Evolutionary conservation across 2,888 invertebrate species (phyloP).

Genomic region (Nudaria mundana): DNA sequence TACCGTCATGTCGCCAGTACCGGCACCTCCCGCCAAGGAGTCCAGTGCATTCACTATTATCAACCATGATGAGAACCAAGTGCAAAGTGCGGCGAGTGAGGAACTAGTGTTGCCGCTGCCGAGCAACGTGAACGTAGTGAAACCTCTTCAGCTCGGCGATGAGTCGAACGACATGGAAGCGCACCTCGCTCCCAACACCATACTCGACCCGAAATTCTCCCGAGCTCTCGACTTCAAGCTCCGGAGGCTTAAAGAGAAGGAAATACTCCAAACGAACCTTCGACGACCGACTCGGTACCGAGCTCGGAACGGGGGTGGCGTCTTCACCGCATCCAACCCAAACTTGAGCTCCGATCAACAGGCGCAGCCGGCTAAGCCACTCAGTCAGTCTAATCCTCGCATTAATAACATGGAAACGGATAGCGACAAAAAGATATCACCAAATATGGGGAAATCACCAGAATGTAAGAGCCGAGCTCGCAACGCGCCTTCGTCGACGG

Average conservation of each 20-base stretch:
- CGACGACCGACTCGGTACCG: conserved; percentile 50
- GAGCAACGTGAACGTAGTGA: conserved; percentile 57
- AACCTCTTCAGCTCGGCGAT: conserved; percentile 52
- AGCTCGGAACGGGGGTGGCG: conserved; percentile 50
- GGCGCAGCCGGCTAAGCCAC: conserved; percentile 26
- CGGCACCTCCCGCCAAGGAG: conserved; percentile 44
- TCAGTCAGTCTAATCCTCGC: conserved; percentile 55
- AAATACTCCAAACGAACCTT: conserved; percentile 59
- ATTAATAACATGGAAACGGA: conserved; percentile 42
- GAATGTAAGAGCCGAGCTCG: conserved; percentile 37
- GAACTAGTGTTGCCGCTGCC: conserved; percentile 22
- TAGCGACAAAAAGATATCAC: conserved; percentile 35
- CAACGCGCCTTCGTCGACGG: conserved; percentile 34
- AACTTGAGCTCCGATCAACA: conserved; percentile 75
- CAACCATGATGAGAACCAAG: conserved; percentile 34
- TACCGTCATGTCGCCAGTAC: conserved; percentile 53
- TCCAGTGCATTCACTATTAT: conserved; percentile 57
- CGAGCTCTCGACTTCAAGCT: conserved; percentile 87
- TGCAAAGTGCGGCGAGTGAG: conserved; percentile 14
- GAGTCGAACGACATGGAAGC: conserved; percentile 21
- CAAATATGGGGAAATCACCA: conserved; percentile 45
- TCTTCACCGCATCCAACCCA: conserved; percentile 70
- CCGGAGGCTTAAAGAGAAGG: conserved; percentile 84
- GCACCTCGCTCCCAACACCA: conserved; percentile 38
- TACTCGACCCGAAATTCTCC: conserved; percentile 82